These are phyloP conservation scores for Anorthoa munda DNA, from an alignment of 2,888 invertebrate species.

Conservation along the genomic window DNA sequence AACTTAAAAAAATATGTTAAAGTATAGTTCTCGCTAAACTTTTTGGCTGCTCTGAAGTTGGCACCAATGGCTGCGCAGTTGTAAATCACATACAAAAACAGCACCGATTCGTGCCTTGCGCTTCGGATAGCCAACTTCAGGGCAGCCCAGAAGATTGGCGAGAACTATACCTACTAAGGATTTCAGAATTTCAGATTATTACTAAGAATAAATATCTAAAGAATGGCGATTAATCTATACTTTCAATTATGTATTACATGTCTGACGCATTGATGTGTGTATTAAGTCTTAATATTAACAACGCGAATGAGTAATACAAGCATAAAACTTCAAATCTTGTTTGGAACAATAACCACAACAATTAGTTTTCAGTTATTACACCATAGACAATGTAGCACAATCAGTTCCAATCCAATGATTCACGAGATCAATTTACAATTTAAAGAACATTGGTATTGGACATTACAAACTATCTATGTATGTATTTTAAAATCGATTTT, in stretches of 20 bases:
- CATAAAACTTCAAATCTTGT: slow-evolving; percentile 42
- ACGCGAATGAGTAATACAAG: slow-evolving; percentile 50
- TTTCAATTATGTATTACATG: slow-evolving; percentile 57
- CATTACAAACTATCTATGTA: slow-evolving; percentile 55
- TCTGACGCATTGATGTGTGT: slow-evolving; percentile 19
- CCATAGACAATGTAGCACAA: slow-evolving; percentile 46
- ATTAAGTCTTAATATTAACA: slow-evolving; percentile 23
- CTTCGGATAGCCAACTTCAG: too few species aligned
- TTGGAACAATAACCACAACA: slow-evolving; percentile 46
- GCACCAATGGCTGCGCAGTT: too few species aligned
- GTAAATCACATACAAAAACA: too few species aligned
- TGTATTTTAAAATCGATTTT: slow-evolving; percentile 53
- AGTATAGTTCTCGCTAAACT: slow-evolving; percentile 9
- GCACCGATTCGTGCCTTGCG: too few species aligned
- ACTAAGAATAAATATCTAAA: slow-evolving; percentile 68
- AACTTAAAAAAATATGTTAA: slow-evolving; percentile 44
- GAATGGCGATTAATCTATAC: slow-evolving; percentile 50
- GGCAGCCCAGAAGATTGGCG: too few species aligned
- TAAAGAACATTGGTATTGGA: slow-evolving; percentile 62
- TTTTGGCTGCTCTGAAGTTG: too few species aligned
- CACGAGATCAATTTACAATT: slow-evolving; percentile 69
- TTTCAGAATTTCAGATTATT: slow-evolving; percentile 57
- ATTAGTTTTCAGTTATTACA: slow-evolving; percentile 44
- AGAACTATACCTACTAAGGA: slow-evolving; percentile 21
- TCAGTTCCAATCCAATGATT: slow-evolving; percentile 61